Base-by-base conservation (phyloP, 2,113 vertebrate genomes). In the Acrocephalus arundinaceus region DNA sequence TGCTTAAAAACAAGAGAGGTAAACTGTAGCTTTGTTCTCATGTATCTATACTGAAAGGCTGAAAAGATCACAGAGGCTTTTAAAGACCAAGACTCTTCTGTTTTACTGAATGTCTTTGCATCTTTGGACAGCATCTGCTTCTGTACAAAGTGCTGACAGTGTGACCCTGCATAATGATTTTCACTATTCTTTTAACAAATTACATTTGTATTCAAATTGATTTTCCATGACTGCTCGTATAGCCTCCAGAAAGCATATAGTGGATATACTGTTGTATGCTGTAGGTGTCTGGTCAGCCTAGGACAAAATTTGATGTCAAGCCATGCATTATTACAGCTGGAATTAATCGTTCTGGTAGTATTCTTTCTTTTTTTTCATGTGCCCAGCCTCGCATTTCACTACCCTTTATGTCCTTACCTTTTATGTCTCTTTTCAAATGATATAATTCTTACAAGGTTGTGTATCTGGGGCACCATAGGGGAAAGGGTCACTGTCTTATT, bases 151-250 rank as follows among this genome's bases (percentile, higher is more conserved):
- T 89, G 83, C 71, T 96, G 62, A 95, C 72, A 93, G 74, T 88
- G 65, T 96, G 76, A 96, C 70, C 92, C 86, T 65, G 87, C 55
- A 85, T 96, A 65, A 90, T 80, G 96, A 85, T 95, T 97, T 97
- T 79, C 91, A 84, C 76, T 90, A 94, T 85, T 87, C 79, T 77
- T 90, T 92, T 91, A 94, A 90, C 90, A 97, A 85, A 95, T 91
- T 95, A 95, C 74, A 85, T 95, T 97, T 97, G 87, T 86, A 91
- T 94, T 90, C 77, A 94, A 68, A 94, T 95, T 92, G 87, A 85
- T 97, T 96, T 94, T 68, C 87, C 51, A 58, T 72, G 85, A 91
- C 83, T 90, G 73, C 52, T 94, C 6, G 21, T 82, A 67, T n/a
- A 89, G 61, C 46, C 66, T 55, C 72, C 85, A 96, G 93, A 85